Conservation (phyloP, 2,888 invertebrate species). For the Gandaritis pyraliata region DNA sequence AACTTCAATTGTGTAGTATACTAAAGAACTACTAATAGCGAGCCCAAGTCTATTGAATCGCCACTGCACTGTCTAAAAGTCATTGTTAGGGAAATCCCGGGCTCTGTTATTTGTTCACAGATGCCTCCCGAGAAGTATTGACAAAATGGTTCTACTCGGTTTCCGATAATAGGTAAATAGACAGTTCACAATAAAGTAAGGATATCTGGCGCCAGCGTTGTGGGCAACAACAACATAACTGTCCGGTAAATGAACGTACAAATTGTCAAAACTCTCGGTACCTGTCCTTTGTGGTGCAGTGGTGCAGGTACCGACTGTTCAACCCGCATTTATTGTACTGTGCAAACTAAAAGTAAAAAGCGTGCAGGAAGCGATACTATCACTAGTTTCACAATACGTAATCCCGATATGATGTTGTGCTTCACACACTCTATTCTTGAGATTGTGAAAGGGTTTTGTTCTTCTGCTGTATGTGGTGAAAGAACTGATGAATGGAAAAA, state of each 20-base stretch:
- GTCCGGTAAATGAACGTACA: slow-evolving; percentile 58
- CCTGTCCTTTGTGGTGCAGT: slow-evolving; percentile 61
- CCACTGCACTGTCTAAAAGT: slow-evolving; percentile 54
- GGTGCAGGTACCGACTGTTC: too few relatives aligned
- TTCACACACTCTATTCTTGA: slow-evolving; percentile 56
- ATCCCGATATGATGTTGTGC: slow-evolving; percentile 60
- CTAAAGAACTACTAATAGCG: slow-evolving; percentile 34
- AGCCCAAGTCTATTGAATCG: slow-evolving; percentile 49
- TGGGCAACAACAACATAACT: slow-evolving; percentile 67
- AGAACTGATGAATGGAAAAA: slow-evolving; percentile 25
- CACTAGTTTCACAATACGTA: slow-evolving; percentile 61
- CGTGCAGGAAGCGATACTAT: slow-evolving; percentile 72
- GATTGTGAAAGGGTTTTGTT: slow-evolving; percentile 47
- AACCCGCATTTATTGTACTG: slow-evolving; percentile 50
- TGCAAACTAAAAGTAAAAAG: slow-evolving; percentile 62
- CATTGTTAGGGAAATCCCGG: slow-evolving; percentile 44
- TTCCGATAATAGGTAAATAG: slow-evolving; percentile 53
- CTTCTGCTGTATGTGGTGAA: slow-evolving; percentile 18
- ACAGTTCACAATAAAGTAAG: slow-evolving; percentile 58
- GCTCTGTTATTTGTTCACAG: slow-evolving; percentile 40
- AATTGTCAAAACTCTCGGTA: slow-evolving; percentile 57
- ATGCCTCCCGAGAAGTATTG: slow-evolving; percentile 54
- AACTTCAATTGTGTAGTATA: slow-evolving; percentile 30
- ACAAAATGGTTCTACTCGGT: slow-evolving; percentile 51
- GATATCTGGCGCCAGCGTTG: slow-evolving; percentile 71